Evolutionary conservation across 1,140 invertebrate species (phyloP).

Genomic region (Pomacea maculata): DNA sequence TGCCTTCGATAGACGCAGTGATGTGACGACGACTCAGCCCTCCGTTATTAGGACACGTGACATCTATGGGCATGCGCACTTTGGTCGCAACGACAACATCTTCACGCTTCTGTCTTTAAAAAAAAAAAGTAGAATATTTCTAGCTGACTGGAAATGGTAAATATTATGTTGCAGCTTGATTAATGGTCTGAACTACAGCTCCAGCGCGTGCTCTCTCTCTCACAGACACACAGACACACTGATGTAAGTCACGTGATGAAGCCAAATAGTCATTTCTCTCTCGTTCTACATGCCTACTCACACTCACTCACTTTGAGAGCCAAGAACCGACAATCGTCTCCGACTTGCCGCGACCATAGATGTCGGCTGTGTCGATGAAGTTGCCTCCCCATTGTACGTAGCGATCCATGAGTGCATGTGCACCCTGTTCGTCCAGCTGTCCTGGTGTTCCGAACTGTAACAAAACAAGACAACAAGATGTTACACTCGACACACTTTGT

Average conservation of each 20-base stretch:
- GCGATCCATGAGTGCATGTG: conserved; percentile 48
- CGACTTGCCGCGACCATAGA: conserved; percentile 49
- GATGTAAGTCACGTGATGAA: too few species aligned
- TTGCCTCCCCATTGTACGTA: conserved; percentile 59
- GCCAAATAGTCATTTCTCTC: too few species aligned
- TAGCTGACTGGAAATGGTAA: too few species aligned
- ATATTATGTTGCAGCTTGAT: too few species aligned
- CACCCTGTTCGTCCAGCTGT: conserved; percentile 31
- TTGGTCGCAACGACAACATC: neutral
- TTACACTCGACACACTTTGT: too few species aligned
- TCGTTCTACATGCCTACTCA: too few species aligned
- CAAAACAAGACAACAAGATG: too few species aligned
- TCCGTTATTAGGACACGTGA: neutral
- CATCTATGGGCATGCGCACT: neutral
- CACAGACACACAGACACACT: too few species aligned
- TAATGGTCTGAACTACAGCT: too few species aligned
- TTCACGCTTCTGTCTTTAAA: neutral
- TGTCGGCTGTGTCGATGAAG: conserved; percentile 60
- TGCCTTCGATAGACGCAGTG: conserved; percentile 12
- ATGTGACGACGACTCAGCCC: conserved; percentile 30
- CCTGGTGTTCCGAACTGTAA: neutral
- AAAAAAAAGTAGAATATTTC: too few species aligned
- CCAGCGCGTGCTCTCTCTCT: too few species aligned
- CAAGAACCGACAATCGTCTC: conserved; percentile 58
- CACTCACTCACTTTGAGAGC: conserved; percentile 45